Evolutionary conservation across 2,797 vertebrate genomes (phyloP), one percentile per base, ranked within the genome.

Genomic region (Leptoclinus maculatus): DNA sequence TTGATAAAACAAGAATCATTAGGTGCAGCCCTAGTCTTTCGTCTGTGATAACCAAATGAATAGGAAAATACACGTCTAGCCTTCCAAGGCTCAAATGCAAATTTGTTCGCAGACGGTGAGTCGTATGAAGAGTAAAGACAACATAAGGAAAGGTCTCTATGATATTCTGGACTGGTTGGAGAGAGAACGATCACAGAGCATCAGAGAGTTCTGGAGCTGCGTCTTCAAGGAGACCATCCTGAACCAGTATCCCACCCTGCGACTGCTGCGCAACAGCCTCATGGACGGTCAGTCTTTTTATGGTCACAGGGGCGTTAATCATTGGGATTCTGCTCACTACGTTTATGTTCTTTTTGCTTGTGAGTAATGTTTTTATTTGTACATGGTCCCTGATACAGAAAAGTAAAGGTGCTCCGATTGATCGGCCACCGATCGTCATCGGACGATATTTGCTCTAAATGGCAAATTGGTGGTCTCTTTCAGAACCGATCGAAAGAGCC

Each of bases 161-260:
- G 71, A 80, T 0, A 1, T 94, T 29, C 83, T 96, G 71, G 90
- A 94, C 45, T 79, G 70, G 75, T 7, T 96, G 19, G 95, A 95
- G 87, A 78, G 0, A 0, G 1, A 91, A 4, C 71, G 0, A 0
- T 8, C 90, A 0, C 0, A 84, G 3, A 0, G 25, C 34, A 90
- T 95, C 39, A 8, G 2, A 0, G 0, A 2, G 1, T 96, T 95
- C 83, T 95, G 94, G 94, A 45, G 0, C 0, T 94, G 91, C 39
- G 74, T 92, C 58, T 95, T 96, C 43, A 36, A 79, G 39, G 93
- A 94, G 0, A 72, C 76, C 27, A 89, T 95, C 23, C 6, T 93
- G 57, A 78, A 14, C 54, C 34, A 45, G 2, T 95, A 95, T 70
- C 88, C 89, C 1, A 66, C 9, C 0, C 70, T 96, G 17, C 62